Evolutionary conservation across 2,888 invertebrate species (phyloP), one percentile per base, ranked within the genome.

Genomic region (Monochamus alternatus): DNA sequence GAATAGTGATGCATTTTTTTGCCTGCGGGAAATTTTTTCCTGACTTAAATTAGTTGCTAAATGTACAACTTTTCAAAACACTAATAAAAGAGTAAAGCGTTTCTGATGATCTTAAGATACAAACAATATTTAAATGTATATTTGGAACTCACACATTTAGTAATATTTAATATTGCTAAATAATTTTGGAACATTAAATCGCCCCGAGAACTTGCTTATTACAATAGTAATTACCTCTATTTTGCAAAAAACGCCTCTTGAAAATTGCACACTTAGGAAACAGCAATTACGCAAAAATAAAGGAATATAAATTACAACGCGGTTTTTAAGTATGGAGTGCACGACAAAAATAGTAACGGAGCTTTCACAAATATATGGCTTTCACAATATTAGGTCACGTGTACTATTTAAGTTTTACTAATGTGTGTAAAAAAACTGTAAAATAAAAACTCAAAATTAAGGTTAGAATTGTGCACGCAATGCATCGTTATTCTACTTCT

Each of bases 211-310:
- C 2, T 5, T 51, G n/a, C 10, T n/a, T n/a, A 51, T n/a, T 10
- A 9, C 12, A 9, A 9, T 47, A 2, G 12, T 47, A 47, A 47
- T 47, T 47, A 47, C 10, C 7, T 9, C 4, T 14, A 14, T 55
- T 55, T 14, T 55, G 55, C 22, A 55, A 55, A 22, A 55, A n/a
- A 55, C 55, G 55, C 55, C 55, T 55, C 14, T 55, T 14, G 3
- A 55, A 55, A n/a, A 55, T 55, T 55, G 14, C 55, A 14, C 55
- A 55, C n/a, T 14, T 14, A n/a, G n/a, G 55, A 55, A 55, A 14
- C 22, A 1, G 7, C 22, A 55, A 55, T 55, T 55, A 22, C 14
- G 55, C 55, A 55, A 55, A 22, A 55, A 55, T 55, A n/a, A 55
- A 22, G n/a, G n/a, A 7, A 9, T 14, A 3, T n/a, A n/a, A 55